Base-by-base conservation (phyloP, 2,797 vertebrate species). In the Sebastes hubbsi region DNA sequence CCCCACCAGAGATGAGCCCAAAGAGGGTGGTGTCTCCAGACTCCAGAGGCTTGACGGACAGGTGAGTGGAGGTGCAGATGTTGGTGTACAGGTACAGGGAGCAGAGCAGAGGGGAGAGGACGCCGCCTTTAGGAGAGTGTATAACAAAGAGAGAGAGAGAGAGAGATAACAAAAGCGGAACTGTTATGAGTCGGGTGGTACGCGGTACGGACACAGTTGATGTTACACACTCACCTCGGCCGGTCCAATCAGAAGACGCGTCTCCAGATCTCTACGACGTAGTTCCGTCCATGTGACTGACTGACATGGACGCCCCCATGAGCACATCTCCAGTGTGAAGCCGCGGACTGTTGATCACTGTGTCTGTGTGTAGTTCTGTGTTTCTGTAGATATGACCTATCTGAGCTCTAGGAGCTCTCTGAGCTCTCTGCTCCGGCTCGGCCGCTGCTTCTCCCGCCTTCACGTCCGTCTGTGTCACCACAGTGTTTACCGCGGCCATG, bases 401-500 rank as follows among this genome's bases (percentile, higher is more conserved):
- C 12, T 38, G 36, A 38, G 12, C 36, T 38, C 36, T 13, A 13
- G 13, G 36, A 38, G 36, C 36, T 38, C 36, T 38, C 36, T 38
- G 36, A 38, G 36, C 36, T 38, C 36, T 38, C 74, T 95, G 2
- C 82, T 94, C 8, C 32, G 49, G 0, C 46, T 93, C 18, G 77
- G 92, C 34, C 76, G 2, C 1, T 83, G 65, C 30, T 56, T 92
- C 8, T 64, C 55, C n/a, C 83, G 88, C 6, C 81, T 87, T 4
- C 84, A 86, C 14, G 87, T 80, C 3, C 91, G 94, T 14, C 62
- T 52, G 0, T 94, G 93, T 87, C 94, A 96, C 84, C 91, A 91
- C 13, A 95, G 93, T 70, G 91, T 94, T 18, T 96, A 94, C 90
- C 90, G 83, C 69, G 92, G 84, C 20, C 90, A 94, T 16, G 36